Conservation (phyloP, 2,888 invertebrate species). For the Tetragnatha montana region DNA sequence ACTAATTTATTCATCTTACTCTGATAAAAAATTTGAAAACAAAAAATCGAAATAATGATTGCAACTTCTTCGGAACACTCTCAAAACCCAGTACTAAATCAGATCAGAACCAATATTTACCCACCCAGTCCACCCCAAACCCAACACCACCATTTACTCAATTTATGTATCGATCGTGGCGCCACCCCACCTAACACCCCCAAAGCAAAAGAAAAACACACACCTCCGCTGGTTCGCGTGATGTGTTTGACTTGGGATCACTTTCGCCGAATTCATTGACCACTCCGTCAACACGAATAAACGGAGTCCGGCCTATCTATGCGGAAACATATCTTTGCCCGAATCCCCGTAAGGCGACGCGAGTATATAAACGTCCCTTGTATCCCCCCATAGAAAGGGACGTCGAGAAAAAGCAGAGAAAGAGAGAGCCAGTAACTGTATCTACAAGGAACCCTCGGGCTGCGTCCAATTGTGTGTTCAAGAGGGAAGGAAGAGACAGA, state of each 20-base stretch:
- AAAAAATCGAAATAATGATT: too few species aligned
- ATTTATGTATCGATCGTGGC: background rate
- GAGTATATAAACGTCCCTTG: constrained; percentile 43
- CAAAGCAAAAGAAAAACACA: background rate
- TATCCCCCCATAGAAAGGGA: constrained; percentile 7
- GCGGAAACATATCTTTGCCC: constrained; percentile 39
- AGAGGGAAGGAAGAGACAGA: constrained; percentile 54
- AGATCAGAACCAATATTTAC: too few species aligned
- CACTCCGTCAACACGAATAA: constrained; percentile 27
- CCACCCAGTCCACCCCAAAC: too few species aligned
- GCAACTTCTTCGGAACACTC: too few species aligned
- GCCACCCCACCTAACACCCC: background rate
- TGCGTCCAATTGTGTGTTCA: constrained; percentile 60
- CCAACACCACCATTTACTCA: background rate
- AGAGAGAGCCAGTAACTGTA: constrained; percentile 44
- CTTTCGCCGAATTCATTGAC: constrained; percentile 20
- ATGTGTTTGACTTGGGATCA: constrained; percentile 26
- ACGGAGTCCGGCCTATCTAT: constrained; percentile 7
- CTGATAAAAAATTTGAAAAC: too few species aligned
- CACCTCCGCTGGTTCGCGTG: background rate
- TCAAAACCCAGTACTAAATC: too few species aligned
- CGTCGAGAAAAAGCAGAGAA: constrained; percentile 1
- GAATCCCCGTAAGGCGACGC: constrained; percentile 35
- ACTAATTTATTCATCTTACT: too few species aligned
- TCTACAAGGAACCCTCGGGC: constrained; percentile 53